Evolutionary conservation across 64 coral and sea anemone species (phyloP).

Genomic region (Dendronephthya gigantea): DNA sequence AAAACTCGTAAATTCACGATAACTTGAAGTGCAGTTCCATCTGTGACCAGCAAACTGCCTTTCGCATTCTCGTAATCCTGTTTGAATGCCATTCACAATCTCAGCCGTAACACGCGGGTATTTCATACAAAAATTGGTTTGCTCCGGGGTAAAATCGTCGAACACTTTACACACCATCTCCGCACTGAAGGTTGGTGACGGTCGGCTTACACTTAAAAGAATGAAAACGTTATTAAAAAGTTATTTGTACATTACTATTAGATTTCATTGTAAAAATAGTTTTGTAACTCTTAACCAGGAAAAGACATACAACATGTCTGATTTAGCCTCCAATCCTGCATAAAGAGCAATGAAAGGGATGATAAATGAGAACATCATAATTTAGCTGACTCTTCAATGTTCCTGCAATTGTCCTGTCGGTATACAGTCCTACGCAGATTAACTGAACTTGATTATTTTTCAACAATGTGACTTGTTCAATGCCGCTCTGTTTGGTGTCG

Average conservation of each 20-base stretch:
- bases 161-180: not conserved
- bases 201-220: not conserved
- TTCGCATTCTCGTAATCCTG: not conserved
- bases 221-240: not conserved
- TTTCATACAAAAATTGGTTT: not conserved
- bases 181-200: not conserved
- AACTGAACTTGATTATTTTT: not conserved
- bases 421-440: not conserved
- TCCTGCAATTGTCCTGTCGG: too few relatives aligned
- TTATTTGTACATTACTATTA: not conserved
- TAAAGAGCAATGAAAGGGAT: not conserved
- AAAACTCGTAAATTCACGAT: not conserved
- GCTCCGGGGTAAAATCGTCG: not conserved
- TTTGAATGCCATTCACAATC: not conserved
- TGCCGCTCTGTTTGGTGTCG: conserved; percentile 11
- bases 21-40: not conserved
- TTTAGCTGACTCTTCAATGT: not conserved
- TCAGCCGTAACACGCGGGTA: not conserved
- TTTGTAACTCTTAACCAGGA: not conserved
- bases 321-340: not conserved
- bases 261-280: too few relatives aligned
- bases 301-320: not conserved
- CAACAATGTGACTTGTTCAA: conserved; percentile 15
- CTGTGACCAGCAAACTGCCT: not conserved
- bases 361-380: not conserved